Conservation (phyloP, 2,113 vertebrate species). For the Cavia aperea region DNA sequence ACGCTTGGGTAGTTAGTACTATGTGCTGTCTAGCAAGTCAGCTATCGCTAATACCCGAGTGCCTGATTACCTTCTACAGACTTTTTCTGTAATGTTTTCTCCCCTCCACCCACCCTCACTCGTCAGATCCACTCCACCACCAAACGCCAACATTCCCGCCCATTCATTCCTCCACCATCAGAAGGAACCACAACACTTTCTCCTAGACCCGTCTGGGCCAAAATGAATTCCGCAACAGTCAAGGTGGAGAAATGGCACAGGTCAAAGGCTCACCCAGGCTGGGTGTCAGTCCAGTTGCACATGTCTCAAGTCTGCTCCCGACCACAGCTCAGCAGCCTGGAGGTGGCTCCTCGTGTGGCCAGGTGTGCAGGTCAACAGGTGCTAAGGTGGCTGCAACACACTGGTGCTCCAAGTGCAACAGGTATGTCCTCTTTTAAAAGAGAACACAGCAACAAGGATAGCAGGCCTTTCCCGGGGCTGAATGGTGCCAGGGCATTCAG, state of each 20-base stretch:
- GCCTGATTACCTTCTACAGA: neutral
- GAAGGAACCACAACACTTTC: neutral
- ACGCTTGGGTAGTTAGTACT: neutral
- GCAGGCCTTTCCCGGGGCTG: neutral
- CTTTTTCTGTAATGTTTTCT: neutral
- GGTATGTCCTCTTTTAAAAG: constrained; percentile 6
- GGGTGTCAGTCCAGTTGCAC: neutral
- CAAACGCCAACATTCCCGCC: constrained; percentile 1
- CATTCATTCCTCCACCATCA: neutral
- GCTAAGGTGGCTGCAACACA: neutral
- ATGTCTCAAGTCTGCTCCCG: constrained; percentile 1
- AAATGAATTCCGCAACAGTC: neutral
- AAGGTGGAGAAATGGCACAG: neutral
- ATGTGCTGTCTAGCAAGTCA: neutral
- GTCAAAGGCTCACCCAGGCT: neutral
- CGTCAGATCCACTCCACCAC: neutral
- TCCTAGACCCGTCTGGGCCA: neutral
- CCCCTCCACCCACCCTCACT: neutral
- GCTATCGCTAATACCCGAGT: neutral
- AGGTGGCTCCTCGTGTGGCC: neutral
- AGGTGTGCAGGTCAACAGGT: constrained; percentile 29
- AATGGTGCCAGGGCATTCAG: neutral
- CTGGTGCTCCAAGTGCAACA: neutral
- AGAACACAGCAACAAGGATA: constrained; percentile 29
- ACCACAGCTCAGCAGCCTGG: neutral